Percentiles rank a stretch among this genome's conserved stretches.
Conservation (phyloP, 2,888 invertebrate species). For the Lepidocyrtoides sp. region DNA sequence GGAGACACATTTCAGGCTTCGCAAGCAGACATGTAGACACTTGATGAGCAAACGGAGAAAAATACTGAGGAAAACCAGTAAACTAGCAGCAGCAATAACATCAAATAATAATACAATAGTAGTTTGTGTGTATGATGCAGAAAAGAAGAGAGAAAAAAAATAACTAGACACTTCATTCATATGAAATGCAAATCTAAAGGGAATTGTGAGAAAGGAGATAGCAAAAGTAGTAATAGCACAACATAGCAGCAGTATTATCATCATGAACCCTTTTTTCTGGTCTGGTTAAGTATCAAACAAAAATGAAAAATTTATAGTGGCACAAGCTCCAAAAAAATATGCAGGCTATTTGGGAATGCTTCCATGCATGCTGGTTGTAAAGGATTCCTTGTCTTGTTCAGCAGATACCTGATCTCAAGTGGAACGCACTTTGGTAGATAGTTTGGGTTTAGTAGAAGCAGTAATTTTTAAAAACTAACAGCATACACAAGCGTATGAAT, state of each 20-base stretch:
- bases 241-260: neutral
- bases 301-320: neutral
- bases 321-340: no score
- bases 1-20: constrained; percentile 23
- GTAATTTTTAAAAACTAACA: no score
- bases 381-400: neutral
- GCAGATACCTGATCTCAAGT: neutral
- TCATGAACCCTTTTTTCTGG: neutral
- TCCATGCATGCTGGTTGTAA: no score
- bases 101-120: neutral
- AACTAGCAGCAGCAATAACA: no score
- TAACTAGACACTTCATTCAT: neutral
- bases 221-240: no score
- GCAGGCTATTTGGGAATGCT: no score
- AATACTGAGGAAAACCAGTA: no score
- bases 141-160: neutral
- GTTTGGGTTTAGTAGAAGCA: no score
- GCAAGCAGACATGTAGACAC: neutral
- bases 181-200: constrained; percentile 13
- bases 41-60: constrained; percentile 32
- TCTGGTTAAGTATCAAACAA: neutral
- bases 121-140: no score
- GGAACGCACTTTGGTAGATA: neutral
- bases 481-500: neutral
- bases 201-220: constrained; percentile 4